phyloP scores from a whole-genome alignment of 2,888 invertebrate genomes.

The Pyralis farinalis region DNA sequence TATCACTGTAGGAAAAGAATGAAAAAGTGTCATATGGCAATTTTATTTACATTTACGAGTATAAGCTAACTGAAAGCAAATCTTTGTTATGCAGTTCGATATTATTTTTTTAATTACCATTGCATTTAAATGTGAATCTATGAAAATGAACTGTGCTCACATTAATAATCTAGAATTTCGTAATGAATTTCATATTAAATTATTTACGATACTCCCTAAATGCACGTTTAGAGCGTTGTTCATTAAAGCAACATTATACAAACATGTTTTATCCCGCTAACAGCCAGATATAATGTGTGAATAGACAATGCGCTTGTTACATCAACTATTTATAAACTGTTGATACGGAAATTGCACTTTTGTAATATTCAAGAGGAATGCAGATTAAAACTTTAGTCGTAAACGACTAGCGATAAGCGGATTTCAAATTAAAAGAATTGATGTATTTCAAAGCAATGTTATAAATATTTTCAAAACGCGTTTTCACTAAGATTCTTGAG shows the following conservation, averaged over 20 bases:
- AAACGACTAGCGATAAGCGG: constrained; percentile 25
- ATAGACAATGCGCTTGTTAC: constrained; percentile 38
- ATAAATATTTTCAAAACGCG: too few relatives aligned
- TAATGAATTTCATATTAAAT: neutral
- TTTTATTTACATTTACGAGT: too few relatives aligned
- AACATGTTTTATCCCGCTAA: constrained; percentile 14
- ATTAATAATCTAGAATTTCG: too few relatives aligned
- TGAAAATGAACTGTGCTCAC: too few relatives aligned
- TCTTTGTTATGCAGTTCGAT: too few relatives aligned
- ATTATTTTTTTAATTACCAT: too few relatives aligned
- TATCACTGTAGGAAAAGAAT: too few relatives aligned
- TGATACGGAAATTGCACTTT: constrained; percentile 79
- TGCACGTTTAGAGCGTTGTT: neutral
- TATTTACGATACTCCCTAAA: neutral
- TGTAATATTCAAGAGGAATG: constrained; percentile 70
- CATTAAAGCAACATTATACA: neutral
- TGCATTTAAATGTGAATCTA: too few relatives aligned
- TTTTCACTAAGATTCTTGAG: too few relatives aligned
- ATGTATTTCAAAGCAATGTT: too few relatives aligned
- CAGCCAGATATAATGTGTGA: constrained; percentile 23
- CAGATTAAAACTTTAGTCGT: constrained; percentile 30
- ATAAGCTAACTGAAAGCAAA: too few relatives aligned
- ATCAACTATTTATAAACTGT: constrained; percentile 65
- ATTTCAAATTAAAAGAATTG: neutral
- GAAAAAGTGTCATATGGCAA: too few relatives aligned